phyloP scores from a whole-genome alignment of 2,113 vertebrate species.

The Phylloscopus trochilus region DNA sequence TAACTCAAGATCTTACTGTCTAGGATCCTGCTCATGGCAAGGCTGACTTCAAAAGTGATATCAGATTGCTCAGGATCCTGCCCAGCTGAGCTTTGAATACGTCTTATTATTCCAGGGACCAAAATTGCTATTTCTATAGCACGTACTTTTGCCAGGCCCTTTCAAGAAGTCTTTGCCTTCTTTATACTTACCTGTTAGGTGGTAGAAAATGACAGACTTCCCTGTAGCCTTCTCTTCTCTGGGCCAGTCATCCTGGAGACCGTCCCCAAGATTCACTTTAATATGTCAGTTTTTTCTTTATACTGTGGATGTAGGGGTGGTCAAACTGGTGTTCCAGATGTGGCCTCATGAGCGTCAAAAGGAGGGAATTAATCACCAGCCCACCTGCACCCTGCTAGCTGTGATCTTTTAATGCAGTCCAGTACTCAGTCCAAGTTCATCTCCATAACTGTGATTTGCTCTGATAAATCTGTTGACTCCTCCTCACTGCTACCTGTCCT shows the following conservation, averaged over 20 bases:
- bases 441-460: background rate
- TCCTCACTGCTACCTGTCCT: background rate
- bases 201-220: background rate
- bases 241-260: background rate
- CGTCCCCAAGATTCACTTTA: background rate
- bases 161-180: background rate
- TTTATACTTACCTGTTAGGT: background rate
- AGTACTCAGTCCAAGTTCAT: background rate
- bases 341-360: background rate
- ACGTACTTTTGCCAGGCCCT: background rate
- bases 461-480: background rate
- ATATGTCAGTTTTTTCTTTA: background rate
- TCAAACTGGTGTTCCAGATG: background rate
- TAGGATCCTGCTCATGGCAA: background rate
- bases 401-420: background rate
- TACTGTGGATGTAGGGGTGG: fast-evolving
- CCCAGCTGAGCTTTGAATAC: background rate
- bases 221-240: background rate
- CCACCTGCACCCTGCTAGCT: background rate
- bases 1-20: background rate
- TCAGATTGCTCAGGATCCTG: background rate
- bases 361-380: background rate
- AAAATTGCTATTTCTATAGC: background rate
- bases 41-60: background rate
- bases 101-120: background rate